A percentile compares a stretch with the other conserved stretches of the same genome.
Evolutionary conservation across 2,113 vertebrate genomes (phyloP).

Genomic region (Rallus limicola): DNA sequence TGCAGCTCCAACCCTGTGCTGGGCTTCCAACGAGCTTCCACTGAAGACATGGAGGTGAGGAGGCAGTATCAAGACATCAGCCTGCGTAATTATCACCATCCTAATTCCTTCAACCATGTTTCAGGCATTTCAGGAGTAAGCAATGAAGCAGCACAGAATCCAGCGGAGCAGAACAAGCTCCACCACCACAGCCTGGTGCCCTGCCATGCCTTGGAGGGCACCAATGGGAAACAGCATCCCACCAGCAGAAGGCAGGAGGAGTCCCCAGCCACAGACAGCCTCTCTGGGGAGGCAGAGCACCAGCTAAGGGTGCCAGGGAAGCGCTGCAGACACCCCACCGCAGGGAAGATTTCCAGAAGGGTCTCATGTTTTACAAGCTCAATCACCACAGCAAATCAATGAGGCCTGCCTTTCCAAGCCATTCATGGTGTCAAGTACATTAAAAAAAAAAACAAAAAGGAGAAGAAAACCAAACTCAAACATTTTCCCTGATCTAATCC

Average conservation of each 20-base stretch:
- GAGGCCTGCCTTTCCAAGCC: not conserved
- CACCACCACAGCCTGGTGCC: not conserved
- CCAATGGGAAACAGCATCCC: not conserved
- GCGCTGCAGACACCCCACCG: rapidly evolving
- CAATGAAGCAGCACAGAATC: not conserved
- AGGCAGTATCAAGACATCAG: not conserved
- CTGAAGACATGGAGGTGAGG: not conserved
- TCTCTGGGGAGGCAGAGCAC: rapidly evolving
- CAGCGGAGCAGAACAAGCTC: not conserved
- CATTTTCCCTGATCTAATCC: not conserved
- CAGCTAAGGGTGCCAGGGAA: rapidly evolving
- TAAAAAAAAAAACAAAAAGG: not conserved
- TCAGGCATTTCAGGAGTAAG: not conserved
- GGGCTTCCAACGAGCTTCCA: not conserved
- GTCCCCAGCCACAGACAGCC: not conserved
- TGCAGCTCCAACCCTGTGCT: not conserved
- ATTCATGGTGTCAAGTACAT: not conserved
- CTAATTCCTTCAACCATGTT: not conserved
- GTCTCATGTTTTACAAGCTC: not conserved
- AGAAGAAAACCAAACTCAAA: not conserved
- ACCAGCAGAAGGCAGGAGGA: rapidly evolving
- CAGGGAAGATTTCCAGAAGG: not conserved
- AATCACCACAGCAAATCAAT: not conserved
- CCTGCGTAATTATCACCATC: rapidly evolving
- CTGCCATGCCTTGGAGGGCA: not conserved